These are phyloP conservation scores for Anguilla anguilla DNA, from an alignment of 2,797 vertebrate species.

Conservation along the genomic window DNA sequence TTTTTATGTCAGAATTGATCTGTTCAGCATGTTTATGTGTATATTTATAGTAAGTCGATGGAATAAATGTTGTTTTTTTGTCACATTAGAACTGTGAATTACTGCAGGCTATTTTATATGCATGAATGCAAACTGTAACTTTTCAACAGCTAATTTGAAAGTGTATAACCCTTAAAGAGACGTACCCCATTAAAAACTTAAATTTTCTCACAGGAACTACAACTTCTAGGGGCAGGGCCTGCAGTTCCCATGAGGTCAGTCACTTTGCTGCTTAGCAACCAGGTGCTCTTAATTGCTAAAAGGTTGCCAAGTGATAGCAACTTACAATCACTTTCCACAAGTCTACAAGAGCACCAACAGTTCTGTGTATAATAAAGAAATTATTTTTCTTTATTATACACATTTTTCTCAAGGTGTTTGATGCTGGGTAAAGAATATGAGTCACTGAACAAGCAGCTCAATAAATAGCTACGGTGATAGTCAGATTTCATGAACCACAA, in stretches of 20 bases:
- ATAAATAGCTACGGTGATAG: neutral
- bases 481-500: neutral
- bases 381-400: neutral
- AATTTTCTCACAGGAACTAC: neutral
- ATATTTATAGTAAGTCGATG: neutral
- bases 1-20: neutral
- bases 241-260: neutral
- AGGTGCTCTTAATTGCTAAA: slow-evolving; percentile 8
- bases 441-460: neutral
- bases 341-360: neutral
- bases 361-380: neutral
- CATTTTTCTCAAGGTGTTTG: neutral
- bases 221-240: neutral
- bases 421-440: neutral
- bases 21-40: neutral
- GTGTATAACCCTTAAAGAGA: neutral
- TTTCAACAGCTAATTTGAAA: neutral
- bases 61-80: neutral
- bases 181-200: neutral
- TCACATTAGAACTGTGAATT: neutral
- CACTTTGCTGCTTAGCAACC: neutral
- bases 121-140: neutral
- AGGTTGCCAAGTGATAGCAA: slow-evolving; percentile 1
- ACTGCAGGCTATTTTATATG: neutral
- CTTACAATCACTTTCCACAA: neutral